Evolutionary conservation across 2,113 vertebrate genomes (phyloP).

Genomic region (Halichoeres trimaculatus): DNA sequence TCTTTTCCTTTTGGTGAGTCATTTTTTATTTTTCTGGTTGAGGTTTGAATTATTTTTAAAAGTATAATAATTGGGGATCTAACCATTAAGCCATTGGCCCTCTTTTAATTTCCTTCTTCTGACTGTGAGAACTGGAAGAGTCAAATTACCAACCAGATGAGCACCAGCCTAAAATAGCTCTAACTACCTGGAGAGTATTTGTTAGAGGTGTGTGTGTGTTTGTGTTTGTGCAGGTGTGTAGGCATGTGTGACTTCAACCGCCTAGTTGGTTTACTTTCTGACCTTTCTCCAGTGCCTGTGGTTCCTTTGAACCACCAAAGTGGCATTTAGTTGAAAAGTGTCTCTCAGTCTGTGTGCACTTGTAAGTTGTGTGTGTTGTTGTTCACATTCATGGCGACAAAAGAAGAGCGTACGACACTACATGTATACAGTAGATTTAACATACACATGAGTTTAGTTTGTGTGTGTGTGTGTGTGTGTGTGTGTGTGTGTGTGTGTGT

Average conservation of each 20-base stretch:
- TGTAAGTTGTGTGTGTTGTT: neutral
- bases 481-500: slow-evolving; percentile 18
- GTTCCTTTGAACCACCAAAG: slow-evolving; percentile 50
- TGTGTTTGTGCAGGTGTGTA: too few species aligned
- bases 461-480: slow-evolving; percentile 18
- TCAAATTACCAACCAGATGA: slow-evolving; percentile 59
- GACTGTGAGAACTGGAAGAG: slow-evolving; percentile 55
- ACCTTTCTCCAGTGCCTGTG: slow-evolving; percentile 36
- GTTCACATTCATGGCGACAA: slow-evolving; percentile 1
- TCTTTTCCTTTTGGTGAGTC: slow-evolving; percentile 15
- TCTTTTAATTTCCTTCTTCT: slow-evolving; percentile 10
- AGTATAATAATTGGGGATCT: slow-evolving; percentile 31
- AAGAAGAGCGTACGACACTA: slow-evolving; percentile 17
- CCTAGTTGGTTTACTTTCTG: slow-evolving; percentile 24
- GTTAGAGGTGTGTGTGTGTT: slow-evolving; percentile 19
- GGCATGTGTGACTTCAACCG: neutral
- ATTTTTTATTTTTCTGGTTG: neutral
- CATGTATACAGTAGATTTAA: slow-evolving; percentile 34
- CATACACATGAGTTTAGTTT: neutral
- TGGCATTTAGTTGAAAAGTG: slow-evolving; percentile 49
- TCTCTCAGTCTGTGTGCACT: slow-evolving; percentile 17
- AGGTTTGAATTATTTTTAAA: slow-evolving; percentile 5
- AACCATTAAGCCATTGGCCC: slow-evolving; percentile 50
- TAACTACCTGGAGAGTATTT: slow-evolving; percentile 66
- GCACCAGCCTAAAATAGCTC: slow-evolving; percentile 52